These are phyloP conservation scores for Geophilus truncorum DNA, from an alignment of 2,888 invertebrate genomes.

Conservation along the genomic window DNA sequence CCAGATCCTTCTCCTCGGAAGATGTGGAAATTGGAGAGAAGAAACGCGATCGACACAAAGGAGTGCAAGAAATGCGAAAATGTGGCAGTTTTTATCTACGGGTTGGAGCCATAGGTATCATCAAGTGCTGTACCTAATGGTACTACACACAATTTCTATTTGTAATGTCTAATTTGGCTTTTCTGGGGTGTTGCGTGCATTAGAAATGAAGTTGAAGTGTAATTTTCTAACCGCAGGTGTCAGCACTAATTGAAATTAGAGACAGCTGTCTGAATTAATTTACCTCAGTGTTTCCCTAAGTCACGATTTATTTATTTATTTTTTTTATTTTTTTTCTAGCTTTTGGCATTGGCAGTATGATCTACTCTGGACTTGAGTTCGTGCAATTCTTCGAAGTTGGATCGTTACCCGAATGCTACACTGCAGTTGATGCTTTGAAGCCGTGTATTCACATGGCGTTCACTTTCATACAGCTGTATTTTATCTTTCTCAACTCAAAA, in stretches of 20 bases:
- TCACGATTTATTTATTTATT: not conserved
- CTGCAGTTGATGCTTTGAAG: slow-evolving; percentile 43
- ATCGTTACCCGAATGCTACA: slow-evolving; percentile 44
- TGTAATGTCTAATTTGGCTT: not conserved
- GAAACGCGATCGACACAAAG: not conserved
- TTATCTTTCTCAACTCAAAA: slow-evolving; percentile 50
- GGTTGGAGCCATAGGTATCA: slow-evolving; percentile 81
- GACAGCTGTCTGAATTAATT: not conserved
- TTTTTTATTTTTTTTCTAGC: slow-evolving; percentile 40
- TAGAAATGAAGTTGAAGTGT: not conserved
- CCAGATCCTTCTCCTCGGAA: not conserved
- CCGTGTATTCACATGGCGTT: slow-evolving; percentile 46
- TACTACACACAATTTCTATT: not conserved
- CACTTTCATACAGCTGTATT: slow-evolving; percentile 50
- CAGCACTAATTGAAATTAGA: not conserved
- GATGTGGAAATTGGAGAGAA: not conserved
- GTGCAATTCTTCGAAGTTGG: slow-evolving; percentile 47
- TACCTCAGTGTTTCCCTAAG: not conserved
- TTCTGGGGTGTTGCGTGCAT: not conserved
- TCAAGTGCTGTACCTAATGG: not conserved
- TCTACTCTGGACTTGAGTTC: slow-evolving; percentile 48
- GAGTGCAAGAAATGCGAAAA: slow-evolving; percentile 1
- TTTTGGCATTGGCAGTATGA: slow-evolving; percentile 50
- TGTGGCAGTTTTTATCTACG: slow-evolving; percentile 57
- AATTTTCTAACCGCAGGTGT: not conserved